Evolutionary conservation across 2,797 vertebrate genomes (phyloP).

Genomic region (Periophthalmus magnuspinnatus): DNA sequence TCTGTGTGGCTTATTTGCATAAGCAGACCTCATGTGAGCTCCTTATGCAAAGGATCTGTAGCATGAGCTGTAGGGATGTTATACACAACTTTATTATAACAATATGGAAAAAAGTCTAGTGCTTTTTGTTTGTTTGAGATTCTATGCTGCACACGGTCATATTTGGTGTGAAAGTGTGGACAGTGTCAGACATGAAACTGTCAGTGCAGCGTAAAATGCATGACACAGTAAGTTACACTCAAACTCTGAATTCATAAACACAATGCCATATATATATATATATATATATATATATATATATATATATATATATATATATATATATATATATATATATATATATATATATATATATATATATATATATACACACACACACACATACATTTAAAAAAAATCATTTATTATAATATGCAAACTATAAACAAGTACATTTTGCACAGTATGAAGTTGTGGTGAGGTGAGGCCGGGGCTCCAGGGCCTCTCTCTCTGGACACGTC

Average conservation of each 20-base stretch:
- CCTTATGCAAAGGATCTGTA: constrained; percentile 1
- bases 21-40: background rate
- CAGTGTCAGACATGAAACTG: background rate
- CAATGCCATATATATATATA: too few relatives aligned
- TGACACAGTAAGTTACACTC: background rate
- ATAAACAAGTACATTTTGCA: too few relatives aligned
- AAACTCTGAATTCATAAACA: background rate
- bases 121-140: background rate
- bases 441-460: background rate
- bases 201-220: too few relatives aligned
- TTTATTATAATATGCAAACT: background rate
- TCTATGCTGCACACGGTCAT: background rate
- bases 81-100: background rate
- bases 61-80: background rate
- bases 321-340: too few relatives aligned
- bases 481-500: background rate
- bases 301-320: too few relatives aligned
- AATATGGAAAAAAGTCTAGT: background rate
- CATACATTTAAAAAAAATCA: too few relatives aligned
- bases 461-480: background rate
- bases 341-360: too few relatives aligned
- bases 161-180: background rate
- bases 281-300: too few relatives aligned
- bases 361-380: too few relatives aligned
- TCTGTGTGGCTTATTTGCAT: background rate